Conservation (phyloP, 2,797 vertebrate genomes). For the Jordanella pulchra region DNA sequence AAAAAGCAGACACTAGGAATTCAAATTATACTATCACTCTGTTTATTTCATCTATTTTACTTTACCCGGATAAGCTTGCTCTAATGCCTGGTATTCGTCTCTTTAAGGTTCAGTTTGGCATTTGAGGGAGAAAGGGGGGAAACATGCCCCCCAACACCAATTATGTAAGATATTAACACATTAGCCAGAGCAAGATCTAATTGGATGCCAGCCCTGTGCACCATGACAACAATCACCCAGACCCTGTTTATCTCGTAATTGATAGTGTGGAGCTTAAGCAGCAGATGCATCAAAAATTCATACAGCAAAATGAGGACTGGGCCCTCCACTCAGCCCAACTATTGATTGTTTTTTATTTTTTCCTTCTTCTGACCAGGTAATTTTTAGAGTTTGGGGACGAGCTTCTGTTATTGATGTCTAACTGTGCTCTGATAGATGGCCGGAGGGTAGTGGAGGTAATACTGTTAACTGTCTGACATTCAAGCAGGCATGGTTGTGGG, state of each 20-base stretch:
- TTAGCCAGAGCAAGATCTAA: constrained; percentile 75
- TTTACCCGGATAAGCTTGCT: constrained; percentile 63
- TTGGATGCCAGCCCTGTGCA: constrained; percentile 76
- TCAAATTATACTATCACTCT: constrained; percentile 54
- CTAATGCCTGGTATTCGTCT: constrained; percentile 70
- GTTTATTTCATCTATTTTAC: constrained; percentile 70
- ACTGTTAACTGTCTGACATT: constrained; percentile 75
- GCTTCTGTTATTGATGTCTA: constrained; percentile 66
- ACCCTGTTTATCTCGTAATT: constrained; percentile 81
- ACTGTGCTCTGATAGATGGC: constrained; percentile 75
- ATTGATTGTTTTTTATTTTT: constrained; percentile 73
- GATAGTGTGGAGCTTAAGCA: constrained; percentile 77
- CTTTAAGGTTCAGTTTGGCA: constrained; percentile 68
- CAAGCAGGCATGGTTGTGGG: constrained; percentile 34
- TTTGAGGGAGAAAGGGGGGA: constrained; percentile 66
- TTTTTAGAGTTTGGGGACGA: constrained; percentile 71
- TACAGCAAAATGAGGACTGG: constrained; percentile 57
- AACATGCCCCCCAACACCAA: constrained; percentile 78
- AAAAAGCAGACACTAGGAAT: constrained; percentile 57
- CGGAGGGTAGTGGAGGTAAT: constrained; percentile 68
- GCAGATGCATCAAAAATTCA: constrained; percentile 76
- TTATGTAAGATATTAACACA: constrained; percentile 82
- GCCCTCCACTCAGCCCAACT: constrained; percentile 64
- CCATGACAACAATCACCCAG: constrained; percentile 82
- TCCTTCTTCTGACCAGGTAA: constrained; percentile 71